phyloP scores from a whole-genome alignment of 2,888 invertebrate species.

The Antheraea yamamai region DNA sequence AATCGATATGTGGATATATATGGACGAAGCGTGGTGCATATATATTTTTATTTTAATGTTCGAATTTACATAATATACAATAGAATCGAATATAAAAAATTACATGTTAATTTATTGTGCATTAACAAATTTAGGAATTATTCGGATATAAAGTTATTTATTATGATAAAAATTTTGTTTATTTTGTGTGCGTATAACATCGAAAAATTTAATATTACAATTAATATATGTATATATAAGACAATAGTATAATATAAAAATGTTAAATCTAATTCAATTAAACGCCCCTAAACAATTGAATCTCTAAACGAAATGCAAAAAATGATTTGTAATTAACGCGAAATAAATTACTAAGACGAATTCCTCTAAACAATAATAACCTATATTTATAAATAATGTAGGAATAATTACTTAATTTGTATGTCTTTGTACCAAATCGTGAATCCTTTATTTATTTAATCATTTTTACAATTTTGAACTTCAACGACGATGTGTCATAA shows the following conservation, averaged over 20 bases:
- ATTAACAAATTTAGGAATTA: conserved; percentile 28
- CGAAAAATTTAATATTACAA: conserved; percentile 33
- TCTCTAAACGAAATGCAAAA: conserved; percentile 72
- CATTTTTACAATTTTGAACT: conserved; percentile 55
- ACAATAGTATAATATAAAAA: conserved; percentile 43
- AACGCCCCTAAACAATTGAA: conserved; percentile 62
- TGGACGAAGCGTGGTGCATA: conserved; percentile 20
- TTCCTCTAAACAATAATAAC: conserved; percentile 16
- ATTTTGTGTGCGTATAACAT: conserved; percentile 18
- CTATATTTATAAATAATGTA: conserved; percentile 72
- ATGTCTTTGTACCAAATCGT: conserved; percentile 79
- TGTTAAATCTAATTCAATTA: conserved; percentile 62
- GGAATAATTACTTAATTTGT: conserved; percentile 77
- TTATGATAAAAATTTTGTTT: conserved; percentile 18
- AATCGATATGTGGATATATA: not conserved
- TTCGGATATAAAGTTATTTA: conserved; percentile 26
- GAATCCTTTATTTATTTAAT: conserved; percentile 53
- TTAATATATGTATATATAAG: conserved; percentile 25
- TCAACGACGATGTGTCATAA: conserved; percentile 43
- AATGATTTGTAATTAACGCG: conserved; percentile 47
- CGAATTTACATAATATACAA: conserved; percentile 68
- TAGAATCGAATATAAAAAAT: conserved; percentile 37
- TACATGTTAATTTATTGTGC: conserved; percentile 38
- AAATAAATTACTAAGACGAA: conserved; percentile 66
- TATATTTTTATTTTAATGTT: conserved; percentile 33